Percentiles rank a stretch among this genome's conserved stretches.
Conservation (phyloP, 1,140 invertebrate genomes). For the Drosophila sproati region DNA sequence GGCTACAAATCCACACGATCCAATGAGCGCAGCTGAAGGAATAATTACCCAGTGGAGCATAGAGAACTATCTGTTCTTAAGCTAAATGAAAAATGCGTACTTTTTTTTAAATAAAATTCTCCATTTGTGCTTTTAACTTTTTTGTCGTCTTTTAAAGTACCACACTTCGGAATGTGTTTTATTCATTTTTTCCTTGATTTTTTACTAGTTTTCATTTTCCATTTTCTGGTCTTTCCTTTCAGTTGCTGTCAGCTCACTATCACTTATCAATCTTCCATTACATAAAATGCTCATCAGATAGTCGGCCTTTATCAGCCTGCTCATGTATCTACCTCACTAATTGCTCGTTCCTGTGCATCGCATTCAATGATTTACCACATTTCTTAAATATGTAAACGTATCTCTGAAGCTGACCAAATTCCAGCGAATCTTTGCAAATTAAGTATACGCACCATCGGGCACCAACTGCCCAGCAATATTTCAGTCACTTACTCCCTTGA, state of each 20-base stretch:
- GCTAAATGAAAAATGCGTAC: no score
- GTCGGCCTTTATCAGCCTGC: constrained; percentile 1
- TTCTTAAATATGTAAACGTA: constrained; percentile 1
- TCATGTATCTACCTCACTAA: neutral
- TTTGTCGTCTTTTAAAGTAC: neutral
- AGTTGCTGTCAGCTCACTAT: constrained; percentile 7
- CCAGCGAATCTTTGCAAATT: constrained; percentile 48
- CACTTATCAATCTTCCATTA: constrained; percentile 11
- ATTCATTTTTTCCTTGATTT: neutral
- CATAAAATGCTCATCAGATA: constrained; percentile 3
- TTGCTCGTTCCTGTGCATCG: neutral
- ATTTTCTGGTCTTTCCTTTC: neutral
- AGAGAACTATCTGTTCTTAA: neutral
- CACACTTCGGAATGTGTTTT: neutral
- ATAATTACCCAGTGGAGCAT: neutral
- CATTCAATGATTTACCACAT: constrained; percentile 11
- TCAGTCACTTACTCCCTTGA: constrained; percentile 47
- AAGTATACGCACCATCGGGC: constrained; percentile 72
- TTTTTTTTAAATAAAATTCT: no score
- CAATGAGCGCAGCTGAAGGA: neutral
- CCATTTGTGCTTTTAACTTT: neutral
- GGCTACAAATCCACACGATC: constrained; percentile 10
- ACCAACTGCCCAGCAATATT: constrained; percentile 49
- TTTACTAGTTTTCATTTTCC: neutral
- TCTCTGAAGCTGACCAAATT: neutral